These are phyloP conservation scores for Anomalospiza imberbis DNA, from an alignment of 2,797 vertebrate species.

Conservation along the genomic window DNA sequence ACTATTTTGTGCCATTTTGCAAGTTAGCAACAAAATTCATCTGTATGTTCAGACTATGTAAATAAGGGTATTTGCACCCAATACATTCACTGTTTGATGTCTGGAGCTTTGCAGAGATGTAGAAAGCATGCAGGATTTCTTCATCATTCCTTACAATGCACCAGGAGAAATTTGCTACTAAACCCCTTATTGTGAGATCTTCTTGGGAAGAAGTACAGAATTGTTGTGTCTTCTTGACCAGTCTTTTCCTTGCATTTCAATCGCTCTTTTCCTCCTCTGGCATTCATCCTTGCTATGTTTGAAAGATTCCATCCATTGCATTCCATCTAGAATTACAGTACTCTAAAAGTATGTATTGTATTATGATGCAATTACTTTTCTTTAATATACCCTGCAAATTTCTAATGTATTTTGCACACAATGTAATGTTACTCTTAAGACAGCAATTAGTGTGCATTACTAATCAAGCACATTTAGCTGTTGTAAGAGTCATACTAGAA, in stretches of 20 bases:
- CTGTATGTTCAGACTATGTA: not conserved
- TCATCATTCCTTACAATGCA: not conserved
- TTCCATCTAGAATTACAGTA: not conserved
- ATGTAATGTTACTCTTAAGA: not conserved
- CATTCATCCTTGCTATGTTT: not conserved
- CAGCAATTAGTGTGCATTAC: not conserved
- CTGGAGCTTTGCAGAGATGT: not conserved
- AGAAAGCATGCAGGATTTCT: not conserved
- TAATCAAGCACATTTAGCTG: slow-evolving; percentile 30
- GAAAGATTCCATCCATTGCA: not conserved
- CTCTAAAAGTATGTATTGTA: not conserved
- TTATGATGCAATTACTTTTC: not conserved
- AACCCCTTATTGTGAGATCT: not conserved
- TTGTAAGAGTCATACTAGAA: not conserved
- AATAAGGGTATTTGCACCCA: not conserved
- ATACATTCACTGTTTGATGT: not conserved
- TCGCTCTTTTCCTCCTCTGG: not conserved
- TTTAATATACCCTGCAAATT: not conserved
- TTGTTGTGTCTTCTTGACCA: not conserved
- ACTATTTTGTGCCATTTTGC: not conserved
- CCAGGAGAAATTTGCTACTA: not conserved
- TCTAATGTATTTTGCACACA: not conserved
- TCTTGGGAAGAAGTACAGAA: not conserved
- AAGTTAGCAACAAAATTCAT: not conserved
- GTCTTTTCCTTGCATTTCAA: not conserved